A percentile compares a stretch with the other conserved stretches of the same genome.
Conservation (phyloP, 1,140 invertebrate genomes). For the Lycorma delicatula region DNA sequence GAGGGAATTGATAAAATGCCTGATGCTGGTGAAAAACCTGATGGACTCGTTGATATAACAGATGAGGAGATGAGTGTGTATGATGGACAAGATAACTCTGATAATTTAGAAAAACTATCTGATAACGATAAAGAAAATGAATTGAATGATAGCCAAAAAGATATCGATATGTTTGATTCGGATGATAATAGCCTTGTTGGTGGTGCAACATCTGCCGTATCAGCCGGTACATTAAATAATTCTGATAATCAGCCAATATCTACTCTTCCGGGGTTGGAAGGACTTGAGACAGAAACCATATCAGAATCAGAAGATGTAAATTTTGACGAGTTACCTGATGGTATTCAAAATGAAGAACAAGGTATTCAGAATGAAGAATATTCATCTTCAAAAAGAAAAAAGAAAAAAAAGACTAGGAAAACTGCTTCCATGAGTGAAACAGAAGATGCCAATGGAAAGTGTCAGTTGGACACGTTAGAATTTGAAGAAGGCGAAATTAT, state of each 20-base stretch:
- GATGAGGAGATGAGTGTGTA: slow-evolving; percentile 27
- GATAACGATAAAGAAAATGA: not conserved
- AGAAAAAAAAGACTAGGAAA: slow-evolving; percentile 24
- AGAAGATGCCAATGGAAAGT: slow-evolving; percentile 6
- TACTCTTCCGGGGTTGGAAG: slow-evolving; percentile 42
- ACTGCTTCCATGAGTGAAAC: slow-evolving; percentile 6
- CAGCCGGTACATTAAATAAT: slow-evolving; percentile 18
- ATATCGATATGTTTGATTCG: slow-evolving; percentile 21
- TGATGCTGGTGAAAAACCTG: slow-evolving; percentile 21
- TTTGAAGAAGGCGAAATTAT: slow-evolving; percentile 47
- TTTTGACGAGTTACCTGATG: slow-evolving; percentile 14
- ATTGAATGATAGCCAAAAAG: not conserved
- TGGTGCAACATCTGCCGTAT: slow-evolving; percentile 27
- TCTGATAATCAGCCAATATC: slow-evolving; percentile 12
- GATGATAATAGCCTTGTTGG: slow-evolving; percentile 22
- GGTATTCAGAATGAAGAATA: too few relatives aligned
- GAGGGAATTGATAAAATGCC: slow-evolving; percentile 9
- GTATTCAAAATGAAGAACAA: slow-evolving; percentile 18
- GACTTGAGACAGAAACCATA: slow-evolving; percentile 60
- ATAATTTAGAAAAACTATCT: slow-evolving; percentile 12
- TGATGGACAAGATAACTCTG: slow-evolving; percentile 19
- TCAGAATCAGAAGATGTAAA: slow-evolving; percentile 44
- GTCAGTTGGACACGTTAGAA: slow-evolving; percentile 9
- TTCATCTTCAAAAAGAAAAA: slow-evolving; percentile 22
- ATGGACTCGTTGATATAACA: slow-evolving; percentile 27